These are phyloP conservation scores for Scomberomorus guttatus DNA, from an alignment of 2,797 vertebrate species.

Conservation along the genomic window DNA sequence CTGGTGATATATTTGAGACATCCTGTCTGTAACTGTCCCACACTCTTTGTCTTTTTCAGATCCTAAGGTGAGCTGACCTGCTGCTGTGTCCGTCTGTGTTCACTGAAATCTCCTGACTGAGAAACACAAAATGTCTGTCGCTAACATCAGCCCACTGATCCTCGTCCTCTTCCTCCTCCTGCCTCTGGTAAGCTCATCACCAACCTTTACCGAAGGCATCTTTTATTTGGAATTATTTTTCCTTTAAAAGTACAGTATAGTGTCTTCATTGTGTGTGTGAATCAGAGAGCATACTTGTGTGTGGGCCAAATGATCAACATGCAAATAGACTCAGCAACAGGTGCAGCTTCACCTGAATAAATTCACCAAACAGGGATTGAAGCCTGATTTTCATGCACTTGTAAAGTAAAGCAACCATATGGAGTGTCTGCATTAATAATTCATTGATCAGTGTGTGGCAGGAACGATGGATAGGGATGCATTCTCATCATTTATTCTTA, in stretches of 20 bases:
- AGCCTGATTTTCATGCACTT: constrained; percentile 17
- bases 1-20: neutral
- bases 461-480: constrained; percentile 30
- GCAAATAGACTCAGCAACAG: constrained; percentile 22
- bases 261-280: neutral
- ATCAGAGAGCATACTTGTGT: neutral
- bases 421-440: constrained; percentile 59
- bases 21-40: neutral
- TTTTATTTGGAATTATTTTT: too few species aligned
- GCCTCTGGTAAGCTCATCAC: constrained; percentile 47
- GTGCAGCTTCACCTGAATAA: constrained; percentile 45
- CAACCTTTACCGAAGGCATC: too few species aligned
- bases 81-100: neutral
- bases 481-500: constrained; percentile 58
- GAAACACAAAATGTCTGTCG: constrained; percentile 56
- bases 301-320: neutral
- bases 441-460: constrained; percentile 42
- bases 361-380: constrained; percentile 25
- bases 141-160: constrained; percentile 27
- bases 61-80: constrained; percentile 57
- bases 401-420: constrained; percentile 16
- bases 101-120: constrained; percentile 13
- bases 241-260: too few species aligned
- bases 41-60: constrained; percentile 55
- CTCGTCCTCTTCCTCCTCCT: constrained; percentile 51